Evolutionary conservation across 2,113 vertebrate genomes (phyloP).

Genomic region (Hemicordylus capensis): DNA sequence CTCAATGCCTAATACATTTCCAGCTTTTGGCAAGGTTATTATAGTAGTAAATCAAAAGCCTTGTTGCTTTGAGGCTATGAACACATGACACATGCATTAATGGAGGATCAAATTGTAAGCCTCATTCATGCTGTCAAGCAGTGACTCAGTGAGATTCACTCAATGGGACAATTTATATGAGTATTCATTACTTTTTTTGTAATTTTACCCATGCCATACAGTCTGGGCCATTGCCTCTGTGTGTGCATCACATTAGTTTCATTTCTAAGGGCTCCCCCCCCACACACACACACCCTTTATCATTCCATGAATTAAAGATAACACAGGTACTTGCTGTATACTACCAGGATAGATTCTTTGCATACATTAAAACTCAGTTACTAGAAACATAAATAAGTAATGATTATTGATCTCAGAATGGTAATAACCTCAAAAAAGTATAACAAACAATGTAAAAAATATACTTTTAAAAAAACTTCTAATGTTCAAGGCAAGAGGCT

Average conservation of each 20-base stretch:
- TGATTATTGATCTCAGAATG: conserved; percentile 57
- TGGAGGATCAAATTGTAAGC: neutral
- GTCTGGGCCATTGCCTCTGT: neutral
- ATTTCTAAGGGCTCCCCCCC: conserved; percentile 50
- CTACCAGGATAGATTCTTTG: conserved; percentile 52
- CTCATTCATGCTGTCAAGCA: neutral
- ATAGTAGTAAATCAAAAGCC: neutral
- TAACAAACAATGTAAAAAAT: conserved; percentile 60
- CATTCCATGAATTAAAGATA: conserved; percentile 51
- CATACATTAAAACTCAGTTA: conserved; percentile 71
- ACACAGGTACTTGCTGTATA: conserved; percentile 48
- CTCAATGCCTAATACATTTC: neutral
- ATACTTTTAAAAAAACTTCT: conserved; percentile 15
- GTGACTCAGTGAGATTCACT: neutral
- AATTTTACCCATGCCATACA: fast-evolving
- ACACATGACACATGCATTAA: fast-evolving
- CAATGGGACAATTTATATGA: fast-evolving
- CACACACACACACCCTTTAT: no score
- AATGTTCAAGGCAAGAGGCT: conserved; percentile 33
- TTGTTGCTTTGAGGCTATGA: neutral
- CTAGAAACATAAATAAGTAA: conserved; percentile 71
- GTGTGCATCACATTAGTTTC: neutral
- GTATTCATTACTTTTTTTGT: neutral
- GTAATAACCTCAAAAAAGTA: conserved; percentile 61
- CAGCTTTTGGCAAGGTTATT: neutral